Evolutionary conservation across 2,888 invertebrate genomes (phyloP).

Genomic region (Ormyrus pomaceus): DNA sequence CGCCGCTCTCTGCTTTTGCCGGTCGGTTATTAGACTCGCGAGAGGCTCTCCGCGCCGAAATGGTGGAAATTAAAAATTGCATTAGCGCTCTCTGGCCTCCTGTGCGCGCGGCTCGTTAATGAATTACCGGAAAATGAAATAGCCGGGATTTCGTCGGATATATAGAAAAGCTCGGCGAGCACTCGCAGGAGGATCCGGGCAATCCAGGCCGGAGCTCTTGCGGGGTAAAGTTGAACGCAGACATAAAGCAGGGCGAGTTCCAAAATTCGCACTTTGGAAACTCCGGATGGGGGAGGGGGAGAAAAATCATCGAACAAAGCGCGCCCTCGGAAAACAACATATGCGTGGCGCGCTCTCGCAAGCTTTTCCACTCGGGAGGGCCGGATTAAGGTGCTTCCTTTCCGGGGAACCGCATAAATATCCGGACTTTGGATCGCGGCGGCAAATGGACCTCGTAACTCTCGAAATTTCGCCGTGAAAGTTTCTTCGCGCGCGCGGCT

Average conservation of each 20-base stretch:
- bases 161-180: not conserved
- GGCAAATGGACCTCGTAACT: conserved; percentile 63
- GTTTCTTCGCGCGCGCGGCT: conserved; percentile 57
- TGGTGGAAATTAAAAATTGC: conserved; percentile 30
- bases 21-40: conserved; percentile 27
- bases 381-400: conserved; percentile 60
- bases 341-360: not conserved
- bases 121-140: not conserved
- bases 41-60: not conserved
- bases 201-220: too few relatives aligned
- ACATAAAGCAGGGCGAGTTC: too few relatives aligned
- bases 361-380: conserved; percentile 10
- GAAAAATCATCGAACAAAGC: too few relatives aligned
- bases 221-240: too few relatives aligned
- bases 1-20: not conserved
- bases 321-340: too few relatives aligned
- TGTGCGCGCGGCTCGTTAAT: not conserved
- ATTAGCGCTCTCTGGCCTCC: not conserved
- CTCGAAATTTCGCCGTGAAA: conserved; percentile 60
- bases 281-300: too few relatives aligned
- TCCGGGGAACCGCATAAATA: conserved; percentile 58
- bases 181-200: too few relatives aligned
- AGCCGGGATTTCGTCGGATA: not conserved
- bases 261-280: too few relatives aligned
- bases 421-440: conserved; percentile 52